A percentile compares a stretch with the other conserved stretches of the same genome.
These are phyloP conservation scores for Glyptemys insculpta DNA, from an alignment of 2,797 vertebrate species.

Conservation along the genomic window DNA sequence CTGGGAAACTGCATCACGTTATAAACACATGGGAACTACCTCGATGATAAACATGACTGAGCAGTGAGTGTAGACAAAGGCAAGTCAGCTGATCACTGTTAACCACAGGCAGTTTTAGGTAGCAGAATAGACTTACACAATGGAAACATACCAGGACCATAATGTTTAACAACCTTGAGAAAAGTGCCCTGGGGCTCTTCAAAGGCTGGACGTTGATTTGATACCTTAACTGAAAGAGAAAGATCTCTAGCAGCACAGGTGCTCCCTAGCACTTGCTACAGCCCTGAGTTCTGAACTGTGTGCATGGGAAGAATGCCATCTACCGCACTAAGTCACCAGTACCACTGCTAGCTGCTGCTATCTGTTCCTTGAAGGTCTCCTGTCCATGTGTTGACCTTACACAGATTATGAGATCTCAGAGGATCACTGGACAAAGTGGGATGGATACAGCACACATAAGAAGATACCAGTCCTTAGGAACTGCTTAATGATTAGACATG, in stretches of 20 bases:
- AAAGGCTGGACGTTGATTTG: neutral
- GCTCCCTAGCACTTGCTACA: neutral
- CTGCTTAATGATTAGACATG: neutral
- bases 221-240: neutral
- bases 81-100: neutral
- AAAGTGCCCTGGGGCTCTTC: neutral
- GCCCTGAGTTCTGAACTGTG: neutral
- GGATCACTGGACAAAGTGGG: neutral
- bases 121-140: neutral
- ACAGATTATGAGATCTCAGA: fast-evolving
- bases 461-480: neutral
- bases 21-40: neutral
- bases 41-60: neutral
- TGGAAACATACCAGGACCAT: fast-evolving
- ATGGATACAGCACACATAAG: neutral
- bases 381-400: fast-evolving
- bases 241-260: neutral
- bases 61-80: neutral
- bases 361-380: fast-evolving
- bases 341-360: fast-evolving
- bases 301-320: neutral
- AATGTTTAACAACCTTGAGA: neutral
- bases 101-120: neutral
- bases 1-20: neutral
- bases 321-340: fast-evolving